Base-by-base conservation (phyloP, 2,797 vertebrate genomes). In the Eulemur albifrons region DNA sequence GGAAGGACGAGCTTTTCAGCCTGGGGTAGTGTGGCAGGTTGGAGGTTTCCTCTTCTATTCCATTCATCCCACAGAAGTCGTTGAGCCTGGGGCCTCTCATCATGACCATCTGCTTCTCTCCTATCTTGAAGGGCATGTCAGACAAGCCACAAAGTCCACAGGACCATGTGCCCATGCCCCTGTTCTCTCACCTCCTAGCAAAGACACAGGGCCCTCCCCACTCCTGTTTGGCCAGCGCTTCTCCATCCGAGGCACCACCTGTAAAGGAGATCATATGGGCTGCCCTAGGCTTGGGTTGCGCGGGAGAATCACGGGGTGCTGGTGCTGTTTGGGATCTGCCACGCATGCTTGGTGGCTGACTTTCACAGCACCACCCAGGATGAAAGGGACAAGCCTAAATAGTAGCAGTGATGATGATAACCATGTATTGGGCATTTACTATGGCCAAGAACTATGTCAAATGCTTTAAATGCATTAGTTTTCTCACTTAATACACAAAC, bases 31-130 rank as follows among this genome's bases (percentile, higher is more conserved):
- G n/a, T 40, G 86, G 83, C 63, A 63, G 75, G 80, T 54, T 89
- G 84, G 75, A 94, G 88, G 88, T 45, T 92, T 77, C 86, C 92
- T 88, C 65, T 45, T 69, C 54, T 35, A 3, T 81, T 50, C 54
- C 80, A 32, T 72, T 80, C 92, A 84, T 75, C 80, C 91, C 75
- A 1, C 20, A 35, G 95, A 76, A 84, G 80, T 67, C 67, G 20
- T 35, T 11, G 80, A 84, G 84, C 79, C 85, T 4, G 14, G 20
- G 83, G 48, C 86, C 52, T 52, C 86, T 92, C 76, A 23, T 73
- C 80, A 1, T 27, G 83, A 81, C 94, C 95, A 88, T 97, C 94
- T 97, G 94, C 93, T 87, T 54, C 87, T 73, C 70, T 77, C 35
- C 86, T 25, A 0, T 81, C 69, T 90, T 72, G 65, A 80, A 86